Evolutionary conservation across 2,797 vertebrate species (phyloP).

Genomic region (Coranthus polyacanthus): DNA sequence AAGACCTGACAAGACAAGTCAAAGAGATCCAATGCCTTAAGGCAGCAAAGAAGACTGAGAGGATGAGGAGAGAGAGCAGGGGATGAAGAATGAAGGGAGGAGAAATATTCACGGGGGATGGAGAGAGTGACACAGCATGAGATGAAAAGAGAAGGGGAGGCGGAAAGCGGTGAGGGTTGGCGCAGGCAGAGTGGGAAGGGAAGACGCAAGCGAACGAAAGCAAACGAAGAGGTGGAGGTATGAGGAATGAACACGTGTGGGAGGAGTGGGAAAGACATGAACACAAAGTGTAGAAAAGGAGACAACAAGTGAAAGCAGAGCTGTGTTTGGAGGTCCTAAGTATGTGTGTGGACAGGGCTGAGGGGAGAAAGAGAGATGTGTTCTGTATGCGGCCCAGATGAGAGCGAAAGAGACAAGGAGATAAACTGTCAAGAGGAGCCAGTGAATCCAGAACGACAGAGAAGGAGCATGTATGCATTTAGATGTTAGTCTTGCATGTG

Average conservation of each 20-base stretch:
- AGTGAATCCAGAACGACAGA: constrained; percentile 66
- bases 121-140: constrained; percentile 60
- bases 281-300: constrained; percentile 32
- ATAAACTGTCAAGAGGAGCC: constrained; percentile 72
- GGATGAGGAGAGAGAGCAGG: constrained; percentile 54
- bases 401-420: constrained; percentile 73
- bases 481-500: constrained; percentile 58
- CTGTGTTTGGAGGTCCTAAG: constrained; percentile 58
- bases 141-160: constrained; percentile 61
- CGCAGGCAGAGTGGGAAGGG: constrained; percentile 62
- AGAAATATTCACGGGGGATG: constrained; percentile 50
- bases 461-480: constrained; percentile 68
- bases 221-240: constrained; percentile 49
- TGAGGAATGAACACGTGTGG: constrained; percentile 61
- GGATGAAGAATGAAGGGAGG: constrained; percentile 52
- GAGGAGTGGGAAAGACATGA: constrained; percentile 68
- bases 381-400: constrained; percentile 56
- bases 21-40: constrained; percentile 70
- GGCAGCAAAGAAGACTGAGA: constrained; percentile 53
- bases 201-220: constrained; percentile 34
- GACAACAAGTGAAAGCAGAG: constrained; percentile 35
- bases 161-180: constrained; percentile 35
- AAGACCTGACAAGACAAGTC: constrained; percentile 78
- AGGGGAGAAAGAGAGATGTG: constrained; percentile 61
- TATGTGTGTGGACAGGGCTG: constrained; percentile 43